These are phyloP conservation scores for Cherax destructor DNA, from an alignment of 1,140 invertebrate genomes.

Conservation along the genomic window DNA sequence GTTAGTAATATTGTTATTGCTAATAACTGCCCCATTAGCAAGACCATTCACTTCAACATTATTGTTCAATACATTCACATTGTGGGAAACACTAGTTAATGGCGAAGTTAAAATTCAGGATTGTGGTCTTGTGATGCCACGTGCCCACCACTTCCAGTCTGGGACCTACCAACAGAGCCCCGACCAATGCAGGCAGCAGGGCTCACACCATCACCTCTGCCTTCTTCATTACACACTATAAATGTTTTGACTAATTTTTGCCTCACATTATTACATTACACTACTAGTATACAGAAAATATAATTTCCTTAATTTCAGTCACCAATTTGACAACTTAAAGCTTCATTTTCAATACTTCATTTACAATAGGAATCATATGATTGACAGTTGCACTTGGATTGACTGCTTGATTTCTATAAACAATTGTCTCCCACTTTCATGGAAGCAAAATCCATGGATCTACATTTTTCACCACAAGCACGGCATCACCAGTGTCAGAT, in stretches of 20 bases:
- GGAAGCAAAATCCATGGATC: not conserved
- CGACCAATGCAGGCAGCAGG: constrained; percentile 50
- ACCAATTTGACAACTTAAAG: not conserved
- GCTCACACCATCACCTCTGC: constrained; percentile 50
- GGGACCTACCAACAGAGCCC: constrained; percentile 41
- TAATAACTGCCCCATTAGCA: constrained; percentile 31
- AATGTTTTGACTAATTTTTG: not conserved
- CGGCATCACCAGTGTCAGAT: not conserved
- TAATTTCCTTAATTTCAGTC: not conserved
- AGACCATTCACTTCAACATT: constrained; percentile 65
- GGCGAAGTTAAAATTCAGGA: not conserved
- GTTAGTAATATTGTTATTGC: constrained; percentile 40
- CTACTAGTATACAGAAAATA: not conserved
- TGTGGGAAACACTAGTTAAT: not conserved
- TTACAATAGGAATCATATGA: not conserved
- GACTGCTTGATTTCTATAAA: not conserved
- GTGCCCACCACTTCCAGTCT: not conserved
- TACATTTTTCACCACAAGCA: not conserved
- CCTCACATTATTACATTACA: constrained; percentile 18
- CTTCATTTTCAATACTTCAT: not conserved
- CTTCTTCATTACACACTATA: constrained; percentile 49
- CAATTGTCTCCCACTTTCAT: not conserved
- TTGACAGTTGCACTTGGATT: too few relatives aligned
- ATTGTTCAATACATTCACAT: constrained; percentile 52
- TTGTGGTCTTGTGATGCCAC: constrained; percentile 15